Evolutionary conservation across 2,888 invertebrate genomes (phyloP).

Genomic region (Ennomos fuscantarius): DNA sequence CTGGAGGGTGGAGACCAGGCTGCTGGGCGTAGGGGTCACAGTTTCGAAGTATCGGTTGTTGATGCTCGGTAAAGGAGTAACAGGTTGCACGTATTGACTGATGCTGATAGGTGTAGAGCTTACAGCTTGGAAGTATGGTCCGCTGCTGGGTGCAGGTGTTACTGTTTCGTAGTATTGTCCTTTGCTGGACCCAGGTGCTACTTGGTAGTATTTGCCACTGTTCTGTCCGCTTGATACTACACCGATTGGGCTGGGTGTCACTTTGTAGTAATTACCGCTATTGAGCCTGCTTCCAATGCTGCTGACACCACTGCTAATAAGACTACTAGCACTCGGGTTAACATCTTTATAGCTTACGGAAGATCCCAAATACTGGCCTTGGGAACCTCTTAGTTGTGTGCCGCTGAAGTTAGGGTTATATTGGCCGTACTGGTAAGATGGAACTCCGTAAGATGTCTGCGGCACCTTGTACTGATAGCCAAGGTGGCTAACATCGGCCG

Average conservation of each 20-base stretch:
- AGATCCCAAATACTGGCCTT: slow-evolving; percentile 36
- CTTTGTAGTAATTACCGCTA: background rate
- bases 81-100: background rate
- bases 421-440: slow-evolving; percentile 57
- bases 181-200: slow-evolving; percentile 17
- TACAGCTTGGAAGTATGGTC: slow-evolving; percentile 25
- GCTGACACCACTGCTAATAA: slow-evolving; percentile 11
- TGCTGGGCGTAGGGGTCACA: slow-evolving; percentile 1
- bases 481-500: slow-evolving; percentile 63
- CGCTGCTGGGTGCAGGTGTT: slow-evolving; percentile 20
- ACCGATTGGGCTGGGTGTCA: slow-evolving; percentile 6
- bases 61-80: slow-evolving; percentile 6
- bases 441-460: slow-evolving; percentile 70
- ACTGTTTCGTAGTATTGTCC: slow-evolving; percentile 27
- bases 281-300: slow-evolving; percentile 16
- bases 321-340: slow-evolving; percentile 17
- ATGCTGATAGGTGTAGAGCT: slow-evolving; percentile 21
- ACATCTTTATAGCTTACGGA: slow-evolving; percentile 31
- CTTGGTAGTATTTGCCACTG: slow-evolving; percentile 23
- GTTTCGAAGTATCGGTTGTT: slow-evolving; percentile 11
- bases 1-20: background rate
- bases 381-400: slow-evolving; percentile 38
- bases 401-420: slow-evolving; percentile 45
- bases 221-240: slow-evolving; percentile 10
- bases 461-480: slow-evolving; percentile 76